phyloP scores from a whole-genome alignment of 2,797 vertebrate species.

The Semaprochilodus insignis region DNA sequence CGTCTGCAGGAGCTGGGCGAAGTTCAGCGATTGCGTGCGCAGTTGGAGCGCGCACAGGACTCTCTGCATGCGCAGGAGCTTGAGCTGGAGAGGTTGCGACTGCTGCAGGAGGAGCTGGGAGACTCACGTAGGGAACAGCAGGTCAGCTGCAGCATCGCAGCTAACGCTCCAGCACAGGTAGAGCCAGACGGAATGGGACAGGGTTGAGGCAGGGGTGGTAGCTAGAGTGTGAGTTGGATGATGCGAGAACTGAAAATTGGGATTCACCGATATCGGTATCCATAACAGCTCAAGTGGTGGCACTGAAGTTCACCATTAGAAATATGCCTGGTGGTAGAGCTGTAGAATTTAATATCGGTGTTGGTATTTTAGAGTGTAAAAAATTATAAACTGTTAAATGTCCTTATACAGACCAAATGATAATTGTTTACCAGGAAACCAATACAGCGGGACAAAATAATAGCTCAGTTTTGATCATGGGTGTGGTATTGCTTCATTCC shows the following conservation, averaged over 20 bases:
- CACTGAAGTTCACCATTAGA: neutral
- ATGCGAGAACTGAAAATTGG: neutral
- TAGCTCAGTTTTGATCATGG: neutral
- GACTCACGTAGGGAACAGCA: conserved; percentile 81
- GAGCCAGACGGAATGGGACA: conserved; percentile 1
- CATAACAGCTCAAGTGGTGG: neutral
- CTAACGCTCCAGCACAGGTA: conserved; percentile 38
- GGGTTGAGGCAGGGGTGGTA: neutral
- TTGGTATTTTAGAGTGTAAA: neutral
- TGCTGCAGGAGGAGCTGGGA: conserved; percentile 78
- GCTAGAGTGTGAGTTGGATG: conserved; percentile 4
- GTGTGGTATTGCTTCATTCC: neutral
- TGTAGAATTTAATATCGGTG: neutral
- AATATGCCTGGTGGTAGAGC: neutral
- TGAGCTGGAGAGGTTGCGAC: conserved; percentile 84
- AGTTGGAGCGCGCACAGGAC: conserved; percentile 83
- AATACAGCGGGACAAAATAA: neutral
- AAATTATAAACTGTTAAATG: too few species aligned
- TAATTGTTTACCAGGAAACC: neutral
- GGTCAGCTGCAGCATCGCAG: conserved; percentile 71
- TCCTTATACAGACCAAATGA: neutral
- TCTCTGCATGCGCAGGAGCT: conserved; percentile 83
- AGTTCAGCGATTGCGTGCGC: conserved; percentile 79
- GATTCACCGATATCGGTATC: neutral
- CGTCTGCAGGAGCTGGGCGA: conserved; percentile 80